Evolutionary conservation across 2,113 vertebrate genomes (phyloP).

Genomic region (Dromiciops gliroides): DNA sequence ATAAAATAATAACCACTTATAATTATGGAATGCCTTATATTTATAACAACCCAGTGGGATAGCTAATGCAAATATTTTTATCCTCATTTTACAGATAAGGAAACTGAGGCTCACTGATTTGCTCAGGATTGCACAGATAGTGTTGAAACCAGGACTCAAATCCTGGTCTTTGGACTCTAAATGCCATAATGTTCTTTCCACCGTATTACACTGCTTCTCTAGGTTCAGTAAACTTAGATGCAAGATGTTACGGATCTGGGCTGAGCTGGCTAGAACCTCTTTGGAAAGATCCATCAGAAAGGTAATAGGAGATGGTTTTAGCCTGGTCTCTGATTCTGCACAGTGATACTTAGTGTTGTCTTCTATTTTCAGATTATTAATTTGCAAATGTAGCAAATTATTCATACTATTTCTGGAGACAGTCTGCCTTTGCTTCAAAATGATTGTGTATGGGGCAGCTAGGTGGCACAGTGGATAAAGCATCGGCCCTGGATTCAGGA

Average conservation of each 20-base stretch:
- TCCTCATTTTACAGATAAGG: background rate
- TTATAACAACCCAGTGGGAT: background rate
- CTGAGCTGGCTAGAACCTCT: slow-evolving; percentile 31
- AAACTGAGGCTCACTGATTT: background rate
- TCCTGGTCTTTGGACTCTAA: background rate
- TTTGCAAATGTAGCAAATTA: slow-evolving; percentile 7
- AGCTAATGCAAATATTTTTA: background rate
- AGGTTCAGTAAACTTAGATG: slow-evolving; percentile 10
- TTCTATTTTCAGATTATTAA: slow-evolving; percentile 36
- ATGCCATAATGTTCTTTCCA: background rate
- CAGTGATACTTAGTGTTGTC: slow-evolving; percentile 18
- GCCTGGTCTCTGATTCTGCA: slow-evolving; percentile 4
- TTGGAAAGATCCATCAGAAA: slow-evolving; percentile 24
- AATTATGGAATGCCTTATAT: background rate
- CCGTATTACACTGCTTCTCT: background rate
- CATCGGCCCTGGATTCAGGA: too few species aligned
- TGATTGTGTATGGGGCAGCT: too few species aligned
- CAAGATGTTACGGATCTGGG: background rate
- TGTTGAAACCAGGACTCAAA: background rate
- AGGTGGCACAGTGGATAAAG: too few species aligned
- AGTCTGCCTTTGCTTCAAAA: slow-evolving; percentile 4
- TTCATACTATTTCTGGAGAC: background rate
- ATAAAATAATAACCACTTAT: background rate
- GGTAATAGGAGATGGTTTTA: slow-evolving; percentile 5
- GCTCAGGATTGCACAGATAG: background rate